Evolutionary conservation across 2,113 vertebrate species (phyloP), one percentile per base, ranked within the genome.

Genomic region (Peromyscus maniculatus): DNA sequence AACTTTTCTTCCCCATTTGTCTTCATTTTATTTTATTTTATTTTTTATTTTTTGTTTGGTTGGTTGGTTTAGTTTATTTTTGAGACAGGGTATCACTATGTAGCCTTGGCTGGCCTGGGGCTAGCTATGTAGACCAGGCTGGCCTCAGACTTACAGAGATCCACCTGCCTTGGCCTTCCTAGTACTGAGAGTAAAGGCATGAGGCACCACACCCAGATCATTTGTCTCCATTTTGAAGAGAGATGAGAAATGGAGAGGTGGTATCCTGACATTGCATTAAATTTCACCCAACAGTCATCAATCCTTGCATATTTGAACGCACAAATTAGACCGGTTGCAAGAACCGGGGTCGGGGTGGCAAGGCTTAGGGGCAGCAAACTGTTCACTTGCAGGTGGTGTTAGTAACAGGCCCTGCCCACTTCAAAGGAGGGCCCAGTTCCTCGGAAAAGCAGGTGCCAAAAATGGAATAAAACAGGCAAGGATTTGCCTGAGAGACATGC

Each of bases 401-500:
- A 83, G 39, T 31, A 66, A 43, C 31, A 78, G 80, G 46, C 24
- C 15, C 46, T 88, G 46, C n/a, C 39, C 82, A 46, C 24, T 72
- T 93, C 33, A 78, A 66, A 90, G 82, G n/a, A 59, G 7, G 72
- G 22, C 80, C 49, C 55, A 94, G 21, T 12, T 91, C 46, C 86
- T 88, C 22, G 75, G 3, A 89, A 82, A 96, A 93, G 49, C 26
- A 91, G n/a, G 67, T 86, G 43, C 31, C 80, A 88, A 75, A 24
- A 28, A 87, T 64, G 24, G 46, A 72, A 64, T 92, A 96, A 92
- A 67, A 71, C 4, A 89, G n/a, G 26, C 12, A 59, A 87, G 75
- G 52, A 74, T 87, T 94, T 97, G 72, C n/a, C 82, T 82, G 89
- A 89, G 78, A 88, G 43, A 91, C 94, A 83, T 87, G 55, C 24